Base-by-base conservation (phyloP, 2,113 vertebrate genomes). In the Platichthys flesus region DNA sequence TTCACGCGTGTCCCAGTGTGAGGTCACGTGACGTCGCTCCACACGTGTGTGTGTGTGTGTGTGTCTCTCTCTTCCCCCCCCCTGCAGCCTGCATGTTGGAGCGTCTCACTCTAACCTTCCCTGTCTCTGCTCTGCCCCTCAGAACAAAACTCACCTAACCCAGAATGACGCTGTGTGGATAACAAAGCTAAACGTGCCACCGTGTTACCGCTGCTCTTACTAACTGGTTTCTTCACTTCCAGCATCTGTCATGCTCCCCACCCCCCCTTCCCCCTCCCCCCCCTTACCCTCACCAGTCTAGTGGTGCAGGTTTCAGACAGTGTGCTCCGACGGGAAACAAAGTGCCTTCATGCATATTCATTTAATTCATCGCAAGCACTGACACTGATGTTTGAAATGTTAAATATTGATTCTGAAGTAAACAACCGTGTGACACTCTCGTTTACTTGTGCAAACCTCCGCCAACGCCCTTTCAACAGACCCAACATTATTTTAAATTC, bases 141-240 rank as follows among this genome's bases (percentile, higher is more conserved):
- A 82, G 89, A 56, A 3, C 85, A 78, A 83, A 55, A 61, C 62
- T 64, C 73, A 76, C 45, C 89, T 84, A 74, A 91, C 89, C 76
- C 67, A 52, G 81, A 90, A 82, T 79, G 84, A 85, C 9, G 65
- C 70, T 23, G 2, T 60, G 58, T 72, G 79, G 77, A 89, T 73
- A 79, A 80, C 79, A 67, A 24, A 37, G 51, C 51, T 75, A 69
- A 74, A 55, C 45, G 2, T 31, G 31, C 31, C 31, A 31, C 31
- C 31, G 31, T 71, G 83, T 78, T 75, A n/a, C 76, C 45, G 66
- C 76, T 65, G 62, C 78, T 76, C 66, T 59, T 54, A 79, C 89
- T 92, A 83, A 89, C 71, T 60, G 71, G 89, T 83, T 86, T 81
- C 71, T 88, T 91, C 63, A 82, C 72, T 89, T 87, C 37, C 55